Evolutionary conservation across 2,113 vertebrate genomes (phyloP), one percentile per base, ranked within the genome.

Genomic region (Tetraodon nigroviridis): DNA sequence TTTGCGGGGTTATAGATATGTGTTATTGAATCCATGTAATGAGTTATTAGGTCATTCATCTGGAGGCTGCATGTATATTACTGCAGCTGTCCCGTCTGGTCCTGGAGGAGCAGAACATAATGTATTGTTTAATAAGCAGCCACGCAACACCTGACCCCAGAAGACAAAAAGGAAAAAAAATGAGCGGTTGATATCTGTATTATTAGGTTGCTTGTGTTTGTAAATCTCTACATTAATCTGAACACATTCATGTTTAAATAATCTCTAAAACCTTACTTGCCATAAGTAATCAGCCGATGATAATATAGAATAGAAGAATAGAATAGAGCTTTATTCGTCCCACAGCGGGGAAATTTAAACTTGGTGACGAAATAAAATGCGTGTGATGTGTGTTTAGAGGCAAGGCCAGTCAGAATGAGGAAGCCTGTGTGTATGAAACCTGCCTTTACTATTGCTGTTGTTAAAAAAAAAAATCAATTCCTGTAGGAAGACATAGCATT

Each of bases 1-100:
- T 58, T 64, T 63, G 71, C 69, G 67, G 55, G 21, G 18, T 64
- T 60, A 68, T 66, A 77, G 77, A 76, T 79, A 55, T 41, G 54
- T 70, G 73, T 77, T 86, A 86, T 84, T 84, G 80, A 89, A 87
- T 84, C 86, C 86, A 78, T 86, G 77, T 82, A 75, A 79, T 73
- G 59, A 83, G 67, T 84, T 87, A 87, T 82, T 80, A 74, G 70
- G 74, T 66, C 2, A 46, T 80, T 72, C 74, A 73, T 86, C 79
- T 86, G 61, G 58, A 58, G 63, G 42, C 73, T 78, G 73, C 65
- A 53, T 61, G 71, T 79, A 70, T 85, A 77, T 78, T 79, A 78
- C 80, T 1, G 8, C 10, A 68, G 78, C 47, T 70, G 73, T 84
- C 76, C 48, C 15, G 42, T 64, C 67, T 71, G 72, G 64, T 85